phyloP scores from a whole-genome alignment of 2,113 vertebrate species.

The Oryctolagus cuniculus region DNA sequence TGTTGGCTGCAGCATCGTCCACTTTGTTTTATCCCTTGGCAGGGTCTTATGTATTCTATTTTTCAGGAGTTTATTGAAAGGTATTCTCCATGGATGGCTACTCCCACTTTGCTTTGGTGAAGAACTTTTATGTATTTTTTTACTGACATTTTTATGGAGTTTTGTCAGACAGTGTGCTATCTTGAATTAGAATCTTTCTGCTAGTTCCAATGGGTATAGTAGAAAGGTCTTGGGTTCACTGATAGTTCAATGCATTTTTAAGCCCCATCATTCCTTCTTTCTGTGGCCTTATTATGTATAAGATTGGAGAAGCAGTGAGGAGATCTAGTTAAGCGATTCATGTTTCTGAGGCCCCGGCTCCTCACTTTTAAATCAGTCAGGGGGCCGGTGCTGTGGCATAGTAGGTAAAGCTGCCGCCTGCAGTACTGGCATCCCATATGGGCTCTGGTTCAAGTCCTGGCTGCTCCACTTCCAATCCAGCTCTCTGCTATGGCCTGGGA shows the following conservation, averaged over 20 bases:
- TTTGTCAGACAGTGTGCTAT: neutral
- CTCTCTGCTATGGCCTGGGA: too few relatives aligned
- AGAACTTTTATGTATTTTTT: neutral
- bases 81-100: neutral
- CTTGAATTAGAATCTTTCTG: slow-evolving; percentile 7
- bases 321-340: neutral
- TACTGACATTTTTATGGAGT: neutral
- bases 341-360: neutral
- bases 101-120: neutral
- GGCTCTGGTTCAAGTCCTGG: too few relatives aligned
- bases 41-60: neutral
- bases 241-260: neutral
- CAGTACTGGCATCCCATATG: too few relatives aligned
- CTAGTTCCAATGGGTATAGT: neutral
- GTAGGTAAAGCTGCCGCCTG: too few relatives aligned
- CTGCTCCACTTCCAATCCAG: too few relatives aligned
- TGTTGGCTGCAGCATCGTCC: neutral
- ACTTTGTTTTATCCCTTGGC: neutral
- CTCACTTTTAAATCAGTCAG: neutral
- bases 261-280: neutral
- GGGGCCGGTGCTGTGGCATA: too few relatives aligned
- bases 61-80: slow-evolving; percentile 11
- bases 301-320: neutral
- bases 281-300: neutral
- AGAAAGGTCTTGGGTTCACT: neutral